Percentiles rank a stretch among this genome's conserved stretches.
These are phyloP conservation scores for Miichthys miiuy DNA, from an alignment of 2,797 vertebrate species.

Conservation along the genomic window DNA sequence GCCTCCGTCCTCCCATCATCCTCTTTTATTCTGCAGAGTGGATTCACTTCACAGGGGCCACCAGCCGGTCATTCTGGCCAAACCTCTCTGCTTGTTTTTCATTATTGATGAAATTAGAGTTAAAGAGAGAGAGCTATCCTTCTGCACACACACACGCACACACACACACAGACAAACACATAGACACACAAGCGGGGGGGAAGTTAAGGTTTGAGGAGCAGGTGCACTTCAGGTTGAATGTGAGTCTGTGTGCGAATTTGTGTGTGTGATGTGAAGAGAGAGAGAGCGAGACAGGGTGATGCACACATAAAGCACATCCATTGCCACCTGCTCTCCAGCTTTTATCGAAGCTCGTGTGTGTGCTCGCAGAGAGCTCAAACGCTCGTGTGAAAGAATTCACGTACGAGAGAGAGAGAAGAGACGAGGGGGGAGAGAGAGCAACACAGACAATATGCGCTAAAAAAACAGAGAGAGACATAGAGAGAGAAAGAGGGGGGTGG, in stretches of 20 bases:
- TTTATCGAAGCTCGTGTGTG: conserved; percentile 20
- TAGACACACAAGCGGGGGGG: conserved; percentile 7
- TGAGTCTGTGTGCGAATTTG: neutral
- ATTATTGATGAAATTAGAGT: conserved; percentile 41
- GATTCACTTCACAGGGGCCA: conserved; percentile 3
- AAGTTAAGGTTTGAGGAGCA: conserved; percentile 40
- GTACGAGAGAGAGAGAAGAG: conserved; percentile 31
- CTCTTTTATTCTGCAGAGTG: conserved; percentile 9
- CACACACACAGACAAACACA: neutral
- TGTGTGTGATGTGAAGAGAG: neutral
- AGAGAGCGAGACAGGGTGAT: conserved; percentile 5
- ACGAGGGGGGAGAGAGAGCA: conserved; percentile 15
- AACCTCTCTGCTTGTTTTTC: conserved; percentile 24
- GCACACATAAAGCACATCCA: conserved; percentile 9
- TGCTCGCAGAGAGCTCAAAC: conserved; percentile 6
- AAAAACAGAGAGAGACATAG: conserved; percentile 25
- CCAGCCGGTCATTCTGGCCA: neutral
- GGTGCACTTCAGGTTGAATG: conserved; percentile 46
- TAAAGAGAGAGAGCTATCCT: neutral
- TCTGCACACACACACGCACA: neutral
- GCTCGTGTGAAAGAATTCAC: conserved; percentile 72
- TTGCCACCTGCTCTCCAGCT: conserved; percentile 59
- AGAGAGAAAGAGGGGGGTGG: conserved; percentile 53
- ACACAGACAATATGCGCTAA: conserved; percentile 33
- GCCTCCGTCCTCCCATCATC: conserved; percentile 1